Percentiles rank a stretch among this genome's conserved stretches.
phyloP scores from a whole-genome alignment of 2,888 invertebrate genomes.

The Ommatoiulus sabulosus region DNA sequence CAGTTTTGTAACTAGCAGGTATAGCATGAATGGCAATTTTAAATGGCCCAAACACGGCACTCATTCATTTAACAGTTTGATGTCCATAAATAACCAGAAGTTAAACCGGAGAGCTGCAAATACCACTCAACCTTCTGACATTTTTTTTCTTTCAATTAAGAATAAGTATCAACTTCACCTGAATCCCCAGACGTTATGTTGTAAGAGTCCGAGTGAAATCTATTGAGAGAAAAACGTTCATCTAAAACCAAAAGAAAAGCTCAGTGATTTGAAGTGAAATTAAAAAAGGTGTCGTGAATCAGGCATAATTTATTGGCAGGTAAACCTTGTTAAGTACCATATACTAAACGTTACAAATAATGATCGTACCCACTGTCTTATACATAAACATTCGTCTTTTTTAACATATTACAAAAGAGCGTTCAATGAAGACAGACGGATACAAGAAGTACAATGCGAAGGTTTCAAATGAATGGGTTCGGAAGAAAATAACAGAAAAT shows the following conservation, averaged over 20 bases:
- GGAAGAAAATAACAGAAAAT: neutral
- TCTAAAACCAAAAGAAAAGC: neutral
- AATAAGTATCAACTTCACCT: neutral
- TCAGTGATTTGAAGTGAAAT: neutral
- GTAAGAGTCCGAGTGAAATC: neutral
- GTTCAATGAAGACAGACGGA: constrained; percentile 23
- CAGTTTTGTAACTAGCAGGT: too few relatives aligned
- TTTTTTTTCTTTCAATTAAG: neutral
- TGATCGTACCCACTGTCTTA: constrained; percentile 49
- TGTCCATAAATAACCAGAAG: too few relatives aligned
- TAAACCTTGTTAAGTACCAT: constrained; percentile 53
- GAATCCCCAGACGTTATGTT: neutral
- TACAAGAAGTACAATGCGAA: constrained; percentile 31
- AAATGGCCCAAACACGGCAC: too few relatives aligned
- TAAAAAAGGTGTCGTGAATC: constrained; percentile 17
- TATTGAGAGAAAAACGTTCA: neutral
- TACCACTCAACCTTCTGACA: neutral
- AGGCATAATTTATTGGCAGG: constrained; percentile 54
- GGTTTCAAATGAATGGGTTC: neutral
- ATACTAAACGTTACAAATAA: constrained; percentile 53
- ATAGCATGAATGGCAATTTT: too few relatives aligned
- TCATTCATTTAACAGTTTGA: too few relatives aligned
- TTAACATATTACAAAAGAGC: constrained; percentile 45
- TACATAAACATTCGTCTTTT: constrained; percentile 48
- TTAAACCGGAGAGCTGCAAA: too few relatives aligned